Percentiles rank a stretch among this genome's conserved stretches.
Conservation (phyloP, 1,140 invertebrate genomes). For the Drosophila sulfurigaster region DNA sequence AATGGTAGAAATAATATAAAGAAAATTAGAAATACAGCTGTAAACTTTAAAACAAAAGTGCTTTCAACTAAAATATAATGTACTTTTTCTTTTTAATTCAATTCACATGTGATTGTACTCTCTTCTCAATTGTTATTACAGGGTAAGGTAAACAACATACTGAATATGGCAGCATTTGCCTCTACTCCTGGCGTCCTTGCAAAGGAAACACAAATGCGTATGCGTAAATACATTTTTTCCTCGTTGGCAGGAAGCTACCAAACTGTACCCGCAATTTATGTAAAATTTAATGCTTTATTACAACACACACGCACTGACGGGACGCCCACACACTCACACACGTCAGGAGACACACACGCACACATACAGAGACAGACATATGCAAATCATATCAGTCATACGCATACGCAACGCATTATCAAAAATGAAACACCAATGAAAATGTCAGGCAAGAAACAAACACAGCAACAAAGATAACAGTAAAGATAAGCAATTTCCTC, state of each 20-base stretch:
- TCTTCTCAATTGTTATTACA: background rate
- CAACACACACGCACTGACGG: constrained; percentile 38
- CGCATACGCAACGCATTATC: constrained; percentile 71
- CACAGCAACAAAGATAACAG: constrained; percentile 57
- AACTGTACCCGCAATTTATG: constrained; percentile 72
- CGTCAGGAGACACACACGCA: constrained; percentile 21
- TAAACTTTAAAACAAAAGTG: too few species aligned
- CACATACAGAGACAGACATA: constrained; percentile 51
- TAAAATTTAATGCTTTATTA: constrained; percentile 80
- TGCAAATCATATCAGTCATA: constrained; percentile 82
- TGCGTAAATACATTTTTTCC: constrained; percentile 44
- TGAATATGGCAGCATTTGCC: constrained; percentile 49
- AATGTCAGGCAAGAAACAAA: constrained; percentile 66
- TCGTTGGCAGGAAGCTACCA: constrained; percentile 50
- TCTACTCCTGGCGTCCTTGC: background rate
- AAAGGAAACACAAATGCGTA: constrained; percentile 48
- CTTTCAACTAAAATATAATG: too few species aligned
- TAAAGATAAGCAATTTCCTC: constrained; percentile 71
- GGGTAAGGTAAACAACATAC: constrained; percentile 52
- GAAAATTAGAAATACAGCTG: too few species aligned
- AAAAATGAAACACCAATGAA: constrained; percentile 81
- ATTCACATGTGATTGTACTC: background rate
- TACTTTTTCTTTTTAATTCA: too few species aligned
- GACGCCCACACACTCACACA: constrained; percentile 29
- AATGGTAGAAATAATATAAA: too few species aligned